phyloP scores from a whole-genome alignment of 2,888 invertebrate species.

The Trissonchulus latispiculum region DNA sequence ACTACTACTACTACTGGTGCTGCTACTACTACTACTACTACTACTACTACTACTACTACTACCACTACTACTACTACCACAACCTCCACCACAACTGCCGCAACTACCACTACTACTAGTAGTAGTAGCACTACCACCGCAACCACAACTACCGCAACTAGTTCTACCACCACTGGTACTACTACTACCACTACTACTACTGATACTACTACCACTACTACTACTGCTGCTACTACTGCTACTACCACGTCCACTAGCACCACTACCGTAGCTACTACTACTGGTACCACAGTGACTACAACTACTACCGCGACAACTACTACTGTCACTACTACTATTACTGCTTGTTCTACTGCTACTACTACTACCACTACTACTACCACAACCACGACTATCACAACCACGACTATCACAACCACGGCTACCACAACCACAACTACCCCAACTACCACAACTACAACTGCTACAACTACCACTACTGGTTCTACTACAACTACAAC shows the following conservation, averaged over 20 bases:
- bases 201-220: too few species aligned
- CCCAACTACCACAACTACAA: neutral
- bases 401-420: neutral
- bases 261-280: slow-evolving; percentile 1
- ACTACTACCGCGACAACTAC: neutral
- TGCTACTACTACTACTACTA: too few species aligned
- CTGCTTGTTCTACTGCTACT: neutral
- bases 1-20: too few species aligned
- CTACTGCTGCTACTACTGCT: too few species aligned
- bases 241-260: too few species aligned
- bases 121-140: too few species aligned
- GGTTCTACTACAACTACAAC: slow-evolving; percentile 15
- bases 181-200: too few species aligned
- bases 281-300: neutral
- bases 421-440: neutral
- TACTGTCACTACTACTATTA: slow-evolving; percentile 1
- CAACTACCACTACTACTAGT: neutral
- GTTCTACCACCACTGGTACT: too few species aligned
- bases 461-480: slow-evolving; percentile 16
- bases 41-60: neutral
- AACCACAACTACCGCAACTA: too few species aligned
- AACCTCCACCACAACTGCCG: neutral
- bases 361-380: neutral
- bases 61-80: neutral
- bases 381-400: neutral